Percentiles rank a stretch among this genome's conserved stretches.
These are phyloP conservation scores for Noctua janthina DNA, from an alignment of 2,888 invertebrate genomes.

Conservation along the genomic window DNA sequence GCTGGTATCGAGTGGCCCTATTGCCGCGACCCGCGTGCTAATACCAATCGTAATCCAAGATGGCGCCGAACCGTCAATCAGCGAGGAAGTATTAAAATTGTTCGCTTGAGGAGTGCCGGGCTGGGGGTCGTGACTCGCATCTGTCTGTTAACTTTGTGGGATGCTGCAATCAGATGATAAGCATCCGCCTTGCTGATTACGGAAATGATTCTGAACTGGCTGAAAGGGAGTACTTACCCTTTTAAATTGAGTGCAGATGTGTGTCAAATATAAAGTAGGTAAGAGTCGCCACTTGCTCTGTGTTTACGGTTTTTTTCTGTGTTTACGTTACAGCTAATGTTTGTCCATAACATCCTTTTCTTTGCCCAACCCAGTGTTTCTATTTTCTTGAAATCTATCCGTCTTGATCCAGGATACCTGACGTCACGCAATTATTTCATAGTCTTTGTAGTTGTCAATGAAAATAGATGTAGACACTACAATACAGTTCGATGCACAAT, in stretches of 20 bases:
- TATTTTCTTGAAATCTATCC: too few relatives aligned
- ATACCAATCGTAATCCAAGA: slow-evolving; percentile 51
- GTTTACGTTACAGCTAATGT: background rate
- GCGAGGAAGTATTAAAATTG: slow-evolving; percentile 66
- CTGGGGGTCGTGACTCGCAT: slow-evolving; percentile 56
- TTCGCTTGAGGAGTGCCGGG: slow-evolving; percentile 31
- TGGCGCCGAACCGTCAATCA: slow-evolving; percentile 64
- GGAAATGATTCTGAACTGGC: slow-evolving; percentile 20
- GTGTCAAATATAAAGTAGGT: slow-evolving; percentile 29
- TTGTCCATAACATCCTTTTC: background rate
- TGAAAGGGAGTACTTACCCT: slow-evolving; percentile 13
- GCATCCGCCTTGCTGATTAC: slow-evolving; percentile 35
- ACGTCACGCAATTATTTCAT: background rate
- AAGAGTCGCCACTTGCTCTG: background rate
- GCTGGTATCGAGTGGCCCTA: slow-evolving; percentile 23
- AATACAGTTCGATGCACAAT: background rate
- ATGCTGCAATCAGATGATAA: slow-evolving; percentile 39
- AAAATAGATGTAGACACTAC: background rate
- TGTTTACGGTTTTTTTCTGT: background rate
- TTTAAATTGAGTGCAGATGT: slow-evolving; percentile 40
- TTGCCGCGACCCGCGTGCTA: slow-evolving; percentile 14
- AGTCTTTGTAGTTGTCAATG: background rate
- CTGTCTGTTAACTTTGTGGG: slow-evolving; percentile 53
- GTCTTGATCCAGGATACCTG: background rate
- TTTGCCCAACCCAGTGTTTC: background rate